Evolutionary conservation across 2,888 invertebrate species (phyloP).

Genomic region (Lepidocyrtinus sp.): DNA sequence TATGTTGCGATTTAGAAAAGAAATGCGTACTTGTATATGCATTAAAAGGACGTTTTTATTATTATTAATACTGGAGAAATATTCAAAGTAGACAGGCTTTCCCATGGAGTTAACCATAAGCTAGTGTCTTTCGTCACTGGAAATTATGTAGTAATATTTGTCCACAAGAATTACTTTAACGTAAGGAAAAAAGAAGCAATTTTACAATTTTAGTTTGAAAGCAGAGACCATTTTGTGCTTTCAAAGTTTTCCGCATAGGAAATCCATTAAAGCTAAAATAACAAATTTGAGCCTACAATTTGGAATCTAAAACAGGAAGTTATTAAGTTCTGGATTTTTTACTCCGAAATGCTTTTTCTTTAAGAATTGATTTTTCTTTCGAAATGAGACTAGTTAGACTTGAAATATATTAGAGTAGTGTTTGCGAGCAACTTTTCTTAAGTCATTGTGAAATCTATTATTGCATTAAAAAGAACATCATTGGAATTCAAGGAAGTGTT

Average conservation of each 20-base stretch:
- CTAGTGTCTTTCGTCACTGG: conserved; percentile 45
- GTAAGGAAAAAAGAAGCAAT: neutral
- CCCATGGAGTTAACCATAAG: conserved; percentile 28
- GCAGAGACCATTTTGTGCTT: no score
- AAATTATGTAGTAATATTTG: conserved; percentile 28
- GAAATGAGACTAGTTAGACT: no score
- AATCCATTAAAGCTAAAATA: no score
- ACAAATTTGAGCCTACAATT: no score
- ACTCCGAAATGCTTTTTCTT: no score
- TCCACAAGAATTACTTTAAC: conserved; percentile 15
- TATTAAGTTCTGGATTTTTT: no score
- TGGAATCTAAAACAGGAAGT: no score
- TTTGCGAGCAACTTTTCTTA: no score
- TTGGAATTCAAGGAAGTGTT: conserved; percentile 17
- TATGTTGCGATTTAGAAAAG: conserved; percentile 51
- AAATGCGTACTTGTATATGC: conserved; percentile 18
- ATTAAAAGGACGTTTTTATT: conserved; percentile 11
- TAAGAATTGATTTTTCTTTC: no score
- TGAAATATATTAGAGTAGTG: no score
- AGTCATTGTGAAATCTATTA: no score
- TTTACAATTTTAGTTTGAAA: neutral
- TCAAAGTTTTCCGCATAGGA: no score
- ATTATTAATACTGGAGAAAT: conserved; percentile 17
- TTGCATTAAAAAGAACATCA: conserved; percentile 8
- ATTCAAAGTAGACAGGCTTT: neutral